Percentiles rank a stretch among this genome's conserved stretches.
Conservation (phyloP, 2,113 vertebrate genomes). For the Rhinichthys klamathensis region DNA sequence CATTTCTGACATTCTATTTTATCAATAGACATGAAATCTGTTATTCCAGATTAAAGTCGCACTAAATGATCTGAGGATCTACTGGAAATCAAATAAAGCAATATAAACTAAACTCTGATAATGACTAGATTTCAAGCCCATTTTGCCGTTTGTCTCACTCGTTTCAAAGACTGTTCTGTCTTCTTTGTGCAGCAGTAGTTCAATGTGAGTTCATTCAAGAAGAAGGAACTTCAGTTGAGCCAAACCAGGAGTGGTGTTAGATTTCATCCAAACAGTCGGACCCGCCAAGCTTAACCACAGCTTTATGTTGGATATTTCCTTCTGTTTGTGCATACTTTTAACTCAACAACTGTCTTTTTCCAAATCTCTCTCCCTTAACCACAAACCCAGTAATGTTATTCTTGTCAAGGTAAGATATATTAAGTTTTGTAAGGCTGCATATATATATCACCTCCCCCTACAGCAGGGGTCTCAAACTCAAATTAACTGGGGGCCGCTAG, state of each 20-base stretch:
- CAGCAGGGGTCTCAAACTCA: no score
- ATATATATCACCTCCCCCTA: background rate
- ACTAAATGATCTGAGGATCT: background rate
- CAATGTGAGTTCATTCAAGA: background rate
- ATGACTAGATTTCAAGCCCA: background rate
- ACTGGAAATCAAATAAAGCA: background rate
- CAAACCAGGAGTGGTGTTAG: conserved; percentile 9
- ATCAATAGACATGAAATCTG: background rate
- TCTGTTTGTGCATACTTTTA: conserved; percentile 5
- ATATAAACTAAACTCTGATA: background rate
- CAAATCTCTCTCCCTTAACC: background rate
- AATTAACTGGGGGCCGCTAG: no score
- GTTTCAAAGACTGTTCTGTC: conserved; percentile 6
- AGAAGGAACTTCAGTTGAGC: background rate
- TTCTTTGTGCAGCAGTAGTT: background rate
- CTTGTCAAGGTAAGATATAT: background rate
- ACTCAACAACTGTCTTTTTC: background rate
- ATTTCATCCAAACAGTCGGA: conserved; percentile 6
- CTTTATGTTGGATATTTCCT: conserved; percentile 21
- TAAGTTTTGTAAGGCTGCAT: background rate
- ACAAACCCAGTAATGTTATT: conserved; percentile 15
- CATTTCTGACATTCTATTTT: background rate
- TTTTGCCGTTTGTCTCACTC: background rate
- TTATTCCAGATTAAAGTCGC: background rate
- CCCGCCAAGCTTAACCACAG: conserved; percentile 9